phyloP scores from a whole-genome alignment of 2,888 invertebrate genomes.

The Heliconius ismenius region DNA sequence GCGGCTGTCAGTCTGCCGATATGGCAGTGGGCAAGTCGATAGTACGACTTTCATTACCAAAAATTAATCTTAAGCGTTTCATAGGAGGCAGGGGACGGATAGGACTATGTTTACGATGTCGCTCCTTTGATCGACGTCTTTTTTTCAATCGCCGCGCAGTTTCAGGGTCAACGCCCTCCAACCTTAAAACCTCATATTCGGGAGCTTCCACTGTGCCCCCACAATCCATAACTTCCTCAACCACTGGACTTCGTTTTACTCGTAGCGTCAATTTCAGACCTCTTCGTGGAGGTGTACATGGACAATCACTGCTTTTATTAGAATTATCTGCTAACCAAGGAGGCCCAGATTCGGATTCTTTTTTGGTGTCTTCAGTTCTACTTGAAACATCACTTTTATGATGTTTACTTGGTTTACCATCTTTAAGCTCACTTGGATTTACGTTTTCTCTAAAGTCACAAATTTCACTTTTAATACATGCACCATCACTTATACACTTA shows the following conservation, averaged over 20 bases:
- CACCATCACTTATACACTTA: conserved; percentile 64
- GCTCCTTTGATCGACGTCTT: conserved; percentile 77
- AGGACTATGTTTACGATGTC: conserved; percentile 77
- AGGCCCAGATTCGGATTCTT: conserved; percentile 67
- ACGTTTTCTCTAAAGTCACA: conserved; percentile 80
- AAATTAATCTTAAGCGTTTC: conserved; percentile 92
- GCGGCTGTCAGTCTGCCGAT: conserved; percentile 81
- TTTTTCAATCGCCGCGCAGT: conserved; percentile 81
- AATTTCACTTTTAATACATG: conserved; percentile 73
- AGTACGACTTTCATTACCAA: conserved; percentile 94
- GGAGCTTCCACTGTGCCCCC: conserved; percentile 87
- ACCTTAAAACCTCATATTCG: conserved; percentile 91
- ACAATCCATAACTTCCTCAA: conserved; percentile 90
- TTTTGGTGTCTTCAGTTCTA: conserved; percentile 68
- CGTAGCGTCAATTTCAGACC: conserved; percentile 90
- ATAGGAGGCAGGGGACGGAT: conserved; percentile 85
- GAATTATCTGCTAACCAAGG: conserved; percentile 74
- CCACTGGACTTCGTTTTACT: conserved; percentile 92
- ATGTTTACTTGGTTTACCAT: conserved; percentile 68
- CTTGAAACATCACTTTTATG: conserved; percentile 65
- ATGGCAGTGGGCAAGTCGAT: conserved; percentile 92
- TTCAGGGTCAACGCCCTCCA: conserved; percentile 87
- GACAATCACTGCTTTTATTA: conserved; percentile 76
- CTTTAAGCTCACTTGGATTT: conserved; percentile 74
- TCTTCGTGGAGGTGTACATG: conserved; percentile 82